Evolutionary conservation across 2,113 vertebrate genomes (phyloP).

Genomic region (Synodontis membranacea): DNA sequence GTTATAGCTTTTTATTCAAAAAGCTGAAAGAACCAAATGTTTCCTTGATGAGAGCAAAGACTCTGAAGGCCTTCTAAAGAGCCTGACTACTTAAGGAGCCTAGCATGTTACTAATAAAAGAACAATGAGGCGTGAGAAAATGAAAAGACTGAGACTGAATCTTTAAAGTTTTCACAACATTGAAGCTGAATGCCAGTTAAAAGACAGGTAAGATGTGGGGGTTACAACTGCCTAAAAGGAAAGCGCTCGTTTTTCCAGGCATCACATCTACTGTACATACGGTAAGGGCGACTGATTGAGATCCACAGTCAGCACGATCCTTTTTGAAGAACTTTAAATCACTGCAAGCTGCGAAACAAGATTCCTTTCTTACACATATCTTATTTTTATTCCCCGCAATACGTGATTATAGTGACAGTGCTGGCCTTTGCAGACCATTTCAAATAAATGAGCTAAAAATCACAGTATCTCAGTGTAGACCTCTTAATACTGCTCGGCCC

Average conservation of each 20-base stretch:
- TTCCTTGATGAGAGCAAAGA: conserved; percentile 10
- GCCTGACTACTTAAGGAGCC: conserved; percentile 17
- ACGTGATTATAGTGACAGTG: conserved; percentile 4
- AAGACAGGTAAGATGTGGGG: not conserved
- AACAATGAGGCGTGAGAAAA: conserved; percentile 16
- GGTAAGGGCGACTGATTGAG: conserved; percentile 11
- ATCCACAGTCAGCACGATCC: not conserved
- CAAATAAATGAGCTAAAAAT: conserved; percentile 14
- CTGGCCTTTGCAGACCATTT: conserved; percentile 11
- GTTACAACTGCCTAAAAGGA: not conserved
- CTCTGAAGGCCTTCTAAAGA: not conserved
- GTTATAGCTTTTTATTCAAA: conserved; percentile 11
- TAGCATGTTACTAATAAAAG: conserved; percentile 22
- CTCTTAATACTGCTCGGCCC: conserved; percentile 1
- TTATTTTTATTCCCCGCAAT: conserved; percentile 17
- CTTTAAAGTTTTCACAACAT: not conserved
- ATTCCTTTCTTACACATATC: conserved; percentile 5
- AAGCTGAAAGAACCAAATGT: not conserved
- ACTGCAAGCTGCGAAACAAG: not conserved
- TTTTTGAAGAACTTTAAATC: conserved; percentile 12
- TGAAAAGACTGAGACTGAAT: not conserved
- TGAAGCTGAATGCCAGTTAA: conserved; percentile 4
- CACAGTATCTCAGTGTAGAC: conserved; percentile 10
- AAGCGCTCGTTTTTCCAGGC: not conserved
- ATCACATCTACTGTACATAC: not conserved